Evolutionary conservation across 1,140 invertebrate species (phyloP), one percentile per base, ranked within the genome.

Genomic region (Tribolium castaneum): DNA sequence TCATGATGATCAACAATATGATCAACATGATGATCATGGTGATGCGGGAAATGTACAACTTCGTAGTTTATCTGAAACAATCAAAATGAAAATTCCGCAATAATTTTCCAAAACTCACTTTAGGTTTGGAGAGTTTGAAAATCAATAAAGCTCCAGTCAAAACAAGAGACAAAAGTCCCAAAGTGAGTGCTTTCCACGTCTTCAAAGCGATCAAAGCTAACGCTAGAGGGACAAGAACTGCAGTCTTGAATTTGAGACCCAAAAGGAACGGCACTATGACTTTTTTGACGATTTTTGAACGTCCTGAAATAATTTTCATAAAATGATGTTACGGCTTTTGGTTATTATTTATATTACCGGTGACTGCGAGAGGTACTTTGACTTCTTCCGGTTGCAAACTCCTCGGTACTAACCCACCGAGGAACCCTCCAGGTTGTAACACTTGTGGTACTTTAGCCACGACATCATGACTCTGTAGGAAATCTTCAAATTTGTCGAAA

Each of bases 141-240:
- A 95, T 94, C 45, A 95, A 88, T 90, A 95, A 90, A 34, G 94
- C 94, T 73, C 93, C 94, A 82, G 93, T 94, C 9, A 94, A 87
- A 10, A 94, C 94, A 78, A 96, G 86, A 0, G 94, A 95, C 10
- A 96, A 90, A n/a, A 96, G 90, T 82, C 94, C 94, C 78, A 96
- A 88, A 9, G 94, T 95, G 74, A 95, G 87, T 16, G 94, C 94
- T 85, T 96, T 96, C 94, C 94, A 96, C 16, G 94, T 95, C 85
- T 95, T 95, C 13, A 96, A 86, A 0, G 94, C 94, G 83, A 96
- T 95, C 54, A 96, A 87, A 62, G 93, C 93, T 14, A 96, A 88
- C 4, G 93, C 94, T 25, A 95, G 85, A 0, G 94, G 94, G 7
- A 95, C 93, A 81, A 96, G 85, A 10, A 94, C 93, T 0, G 94